Conservation (phyloP, 2,888 invertebrate species). For the Theristus sp. region DNA sequence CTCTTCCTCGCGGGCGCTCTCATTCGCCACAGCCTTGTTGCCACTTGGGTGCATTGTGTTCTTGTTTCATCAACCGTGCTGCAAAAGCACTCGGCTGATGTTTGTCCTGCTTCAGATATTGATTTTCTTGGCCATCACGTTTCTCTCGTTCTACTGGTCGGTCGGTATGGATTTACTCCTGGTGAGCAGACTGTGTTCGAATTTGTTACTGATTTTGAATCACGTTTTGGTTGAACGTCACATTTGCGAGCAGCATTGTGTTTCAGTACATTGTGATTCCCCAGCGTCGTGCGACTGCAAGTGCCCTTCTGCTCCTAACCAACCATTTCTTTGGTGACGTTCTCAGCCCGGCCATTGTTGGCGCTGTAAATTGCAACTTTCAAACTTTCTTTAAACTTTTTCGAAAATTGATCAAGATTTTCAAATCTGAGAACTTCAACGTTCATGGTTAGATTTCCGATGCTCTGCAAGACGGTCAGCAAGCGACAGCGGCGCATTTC, state of each 20-base stretch:
- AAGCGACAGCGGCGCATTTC: neutral
- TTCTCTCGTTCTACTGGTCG: constrained; percentile 85
- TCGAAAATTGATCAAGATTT: neutral
- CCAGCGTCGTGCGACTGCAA: constrained; percentile 36
- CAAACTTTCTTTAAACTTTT: no score
- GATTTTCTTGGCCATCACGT: constrained; percentile 34
- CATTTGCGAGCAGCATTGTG: constrained; percentile 55
- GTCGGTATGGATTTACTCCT: constrained; percentile 86
- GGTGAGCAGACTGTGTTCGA: constrained; percentile 18
- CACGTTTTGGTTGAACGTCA: no score
- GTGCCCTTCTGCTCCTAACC: constrained; percentile 31
- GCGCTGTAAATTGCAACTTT: constrained; percentile 14
- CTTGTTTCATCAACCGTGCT: no score
- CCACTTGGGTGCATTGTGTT: constrained; percentile 46
- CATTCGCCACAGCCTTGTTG: constrained; percentile 36
- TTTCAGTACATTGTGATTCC: constrained; percentile 44
- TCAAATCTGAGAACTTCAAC: no score
- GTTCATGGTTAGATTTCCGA: constrained; percentile 19
- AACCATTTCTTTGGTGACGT: constrained; percentile 35
- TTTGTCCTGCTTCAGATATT: constrained; percentile 25
- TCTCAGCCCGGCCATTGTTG: constrained; percentile 32
- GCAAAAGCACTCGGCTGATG: no score
- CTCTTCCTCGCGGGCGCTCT: constrained; percentile 56
- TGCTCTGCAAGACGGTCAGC: constrained; percentile 7
- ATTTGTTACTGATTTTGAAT: no score